phyloP scores from a whole-genome alignment of 2,888 invertebrate species.

The Chloroclysta siterata region DNA sequence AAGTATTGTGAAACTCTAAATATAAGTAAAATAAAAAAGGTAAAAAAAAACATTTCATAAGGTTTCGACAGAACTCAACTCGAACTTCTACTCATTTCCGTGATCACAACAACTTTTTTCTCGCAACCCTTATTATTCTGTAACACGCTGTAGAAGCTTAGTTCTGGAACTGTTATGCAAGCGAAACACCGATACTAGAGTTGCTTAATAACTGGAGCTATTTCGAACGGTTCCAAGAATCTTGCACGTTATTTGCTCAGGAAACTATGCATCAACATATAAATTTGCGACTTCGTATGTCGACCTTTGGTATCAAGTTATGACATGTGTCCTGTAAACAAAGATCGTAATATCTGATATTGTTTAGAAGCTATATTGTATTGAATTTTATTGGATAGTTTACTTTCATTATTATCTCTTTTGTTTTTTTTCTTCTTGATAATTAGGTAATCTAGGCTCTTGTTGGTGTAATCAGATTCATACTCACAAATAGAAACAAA shows the following conservation, averaged over 20 bases:
- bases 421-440: too few relatives aligned
- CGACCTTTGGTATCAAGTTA: conserved; percentile 33
- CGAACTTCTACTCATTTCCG: too few relatives aligned
- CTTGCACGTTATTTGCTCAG: conserved; percentile 9
- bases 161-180: conserved; percentile 1
- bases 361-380: conserved; percentile 33
- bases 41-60: too few relatives aligned
- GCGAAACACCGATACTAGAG: background rate
- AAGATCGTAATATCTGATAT: conserved; percentile 47
- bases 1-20: too few relatives aligned
- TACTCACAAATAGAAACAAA: too few relatives aligned
- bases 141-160: background rate
- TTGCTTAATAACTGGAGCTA: conserved; percentile 9
- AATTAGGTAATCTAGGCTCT: too few relatives aligned
- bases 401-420: too few relatives aligned
- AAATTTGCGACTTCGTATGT: conserved; percentile 42
- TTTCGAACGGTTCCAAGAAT: conserved; percentile 9
- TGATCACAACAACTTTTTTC: too few relatives aligned
- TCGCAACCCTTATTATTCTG: background rate
- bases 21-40: too few relatives aligned
- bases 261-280: conserved; percentile 36
- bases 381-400: background rate
- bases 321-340: conserved; percentile 38
- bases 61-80: too few relatives aligned
- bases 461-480: too few relatives aligned